Evolutionary conservation across 2,797 vertebrate genomes (phyloP), one percentile per base, ranked within the genome.

Genomic region (Typhlichthys eigenmanni): DNA sequence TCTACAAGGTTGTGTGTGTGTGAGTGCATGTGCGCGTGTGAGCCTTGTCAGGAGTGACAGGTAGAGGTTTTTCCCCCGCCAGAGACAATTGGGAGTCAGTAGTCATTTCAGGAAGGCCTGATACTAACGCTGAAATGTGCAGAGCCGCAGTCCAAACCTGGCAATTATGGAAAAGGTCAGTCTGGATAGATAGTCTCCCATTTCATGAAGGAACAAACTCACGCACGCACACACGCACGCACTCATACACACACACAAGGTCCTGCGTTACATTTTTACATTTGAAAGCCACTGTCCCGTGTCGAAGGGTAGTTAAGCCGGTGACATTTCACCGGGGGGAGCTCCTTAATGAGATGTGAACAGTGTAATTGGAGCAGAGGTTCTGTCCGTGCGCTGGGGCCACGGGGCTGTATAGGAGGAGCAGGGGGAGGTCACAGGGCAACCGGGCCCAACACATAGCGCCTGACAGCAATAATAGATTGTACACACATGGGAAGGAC

Each of bases 151-250:
- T 72, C 83, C 82, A 84, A 84, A 89, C 71, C 69, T 79, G 81
- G 84, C 86, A 87, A 88, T 91, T 90, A 91, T 85, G 76, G 79
- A 74, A 89, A 91, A 91, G 89, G 89, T 91, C 88, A 91, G 75
- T 58, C 71, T 78, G 83, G 74, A 85, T 80, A 85, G 82, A 89
- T 82, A 74, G 85, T 81, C 76, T 78, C 78, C 77, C 34, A 82
- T 87, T 87, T 79, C 67, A 74, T 38, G 60, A 61, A 78, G 63
- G 63, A 74, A 16, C 52, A 17, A 34, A 7, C 24, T 29, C 24
- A 24, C 3, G 24, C 24, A 24, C 24, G 13, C 19, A 55, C 54
- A 14, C 54, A 55, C 54, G 34, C 54, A 55, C 13, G 13, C 54
- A 55, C 54, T 34, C 54, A 55, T 29, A 34, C 12, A 55, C 54